Evolutionary conservation across 2,797 vertebrate genomes (phyloP).

Genomic region (Pangasius larnaudii): DNA sequence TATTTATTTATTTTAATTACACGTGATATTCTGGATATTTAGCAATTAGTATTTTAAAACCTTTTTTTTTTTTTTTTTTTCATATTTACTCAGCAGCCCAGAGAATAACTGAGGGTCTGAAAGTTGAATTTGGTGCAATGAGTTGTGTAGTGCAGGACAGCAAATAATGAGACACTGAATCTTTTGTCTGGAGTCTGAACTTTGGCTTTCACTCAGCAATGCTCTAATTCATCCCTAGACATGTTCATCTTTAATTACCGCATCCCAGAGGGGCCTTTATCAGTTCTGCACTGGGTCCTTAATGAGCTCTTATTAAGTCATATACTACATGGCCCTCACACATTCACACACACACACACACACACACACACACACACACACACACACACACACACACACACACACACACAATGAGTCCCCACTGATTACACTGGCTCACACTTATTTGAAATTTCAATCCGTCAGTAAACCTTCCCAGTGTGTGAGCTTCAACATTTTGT

Average conservation of each 20-base stretch:
- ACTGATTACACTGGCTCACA: slow-evolving; percentile 66
- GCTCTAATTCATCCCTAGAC: slow-evolving; percentile 51
- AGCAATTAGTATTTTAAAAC: neutral
- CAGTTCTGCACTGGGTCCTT: slow-evolving; percentile 70
- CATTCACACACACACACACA: slow-evolving; percentile 57
- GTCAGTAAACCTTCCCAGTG: slow-evolving; percentile 49
- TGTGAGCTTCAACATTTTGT: neutral
- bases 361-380: slow-evolving; percentile 60
- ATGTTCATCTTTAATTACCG: slow-evolving; percentile 73
- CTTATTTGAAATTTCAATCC: slow-evolving; percentile 63
- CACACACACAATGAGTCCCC: slow-evolving; percentile 66
- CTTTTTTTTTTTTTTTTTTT: neutral
- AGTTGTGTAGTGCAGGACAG: slow-evolving; percentile 45
- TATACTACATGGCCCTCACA: slow-evolving; percentile 61
- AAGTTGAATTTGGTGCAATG: slow-evolving; percentile 28
- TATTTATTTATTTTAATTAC: neutral
- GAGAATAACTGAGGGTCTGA: neutral
- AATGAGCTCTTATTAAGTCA: slow-evolving; percentile 77
- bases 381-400: no score
- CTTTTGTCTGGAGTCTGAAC: slow-evolving; percentile 54
- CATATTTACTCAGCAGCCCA: slow-evolving; percentile 3
- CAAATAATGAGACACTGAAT: slow-evolving; percentile 55
- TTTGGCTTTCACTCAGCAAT: slow-evolving; percentile 52
- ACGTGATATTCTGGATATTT: neutral
- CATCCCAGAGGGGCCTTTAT: slow-evolving; percentile 70